phyloP scores from a whole-genome alignment of 2,888 invertebrate genomes.

The Trilocha varians region DNA sequence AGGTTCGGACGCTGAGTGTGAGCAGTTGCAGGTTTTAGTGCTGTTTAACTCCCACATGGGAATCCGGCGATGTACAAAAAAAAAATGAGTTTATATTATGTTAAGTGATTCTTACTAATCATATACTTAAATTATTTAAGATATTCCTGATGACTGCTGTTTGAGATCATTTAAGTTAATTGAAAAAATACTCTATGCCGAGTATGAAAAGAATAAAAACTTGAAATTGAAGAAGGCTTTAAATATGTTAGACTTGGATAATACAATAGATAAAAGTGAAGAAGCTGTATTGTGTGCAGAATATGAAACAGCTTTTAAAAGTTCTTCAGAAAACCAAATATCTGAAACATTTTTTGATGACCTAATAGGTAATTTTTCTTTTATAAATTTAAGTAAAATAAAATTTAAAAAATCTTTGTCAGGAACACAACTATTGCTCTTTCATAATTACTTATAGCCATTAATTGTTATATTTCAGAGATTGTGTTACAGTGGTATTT shows the following conservation, averaged over 20 bases:
- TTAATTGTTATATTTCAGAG: constrained; percentile 30
- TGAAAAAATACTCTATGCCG: constrained; percentile 32
- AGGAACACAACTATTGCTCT: too few species aligned
- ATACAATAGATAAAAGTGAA: constrained; percentile 29
- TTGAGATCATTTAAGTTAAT: constrained; percentile 37
- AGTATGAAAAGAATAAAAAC: constrained; percentile 40
- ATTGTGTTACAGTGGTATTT: constrained; percentile 48
- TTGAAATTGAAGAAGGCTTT: constrained; percentile 40
- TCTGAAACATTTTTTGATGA: constrained; percentile 37
- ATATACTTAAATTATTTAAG: constrained; percentile 25
- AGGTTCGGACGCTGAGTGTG: too few species aligned
- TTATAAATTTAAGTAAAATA: too few species aligned
- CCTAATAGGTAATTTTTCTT: constrained; percentile 40
- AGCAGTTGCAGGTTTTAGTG: too few species aligned
- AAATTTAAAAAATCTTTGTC: too few species aligned
- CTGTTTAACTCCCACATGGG: too few species aligned
- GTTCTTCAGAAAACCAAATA: constrained; percentile 20
- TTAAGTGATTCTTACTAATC: background rate
- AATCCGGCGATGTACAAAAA: too few species aligned
- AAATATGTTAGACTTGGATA: constrained; percentile 45
- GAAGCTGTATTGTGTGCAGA: constrained; percentile 44
- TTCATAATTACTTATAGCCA: background rate
- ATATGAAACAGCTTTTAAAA: constrained; percentile 38
- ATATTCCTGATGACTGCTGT: constrained; percentile 44
- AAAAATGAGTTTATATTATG: too few species aligned